Evolutionary conservation across 1,140 invertebrate genomes (phyloP), one percentile per base, ranked within the genome.

Genomic region (Maconellicoccus hirsutus): DNA sequence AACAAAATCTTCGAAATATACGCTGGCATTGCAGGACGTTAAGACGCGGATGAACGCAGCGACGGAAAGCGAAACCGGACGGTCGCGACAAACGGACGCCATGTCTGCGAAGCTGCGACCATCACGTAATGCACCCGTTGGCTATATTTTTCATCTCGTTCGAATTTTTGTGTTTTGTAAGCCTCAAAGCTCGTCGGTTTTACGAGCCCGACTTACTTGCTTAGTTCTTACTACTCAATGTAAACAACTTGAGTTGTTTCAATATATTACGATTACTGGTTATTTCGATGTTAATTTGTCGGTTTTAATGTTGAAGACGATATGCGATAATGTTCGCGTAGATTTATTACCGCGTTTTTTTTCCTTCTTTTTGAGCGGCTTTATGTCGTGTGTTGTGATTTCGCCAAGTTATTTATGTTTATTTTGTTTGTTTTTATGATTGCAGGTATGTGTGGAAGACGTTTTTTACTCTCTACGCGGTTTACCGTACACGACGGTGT

Each of bases 201-300:
- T n/a, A n/a, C n/a, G n/a, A n/a, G n/a, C n/a, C n/a, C n/a, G n/a
- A n/a, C 29, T 33, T 3, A 3, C 29, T 33, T 33, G 29, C 29
- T 12, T 33, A 6, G 29, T 12, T 33, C 29, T 6, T 3, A 3
- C 29, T 33, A 33, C 33, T 6, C n/a, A 52, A 52, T 52, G 42
- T 52, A 52, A 52, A 52, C 42, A 52, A 52, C 42, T 52, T 52
- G n/a, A 3, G 42, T 52, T 16, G n/a, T 52, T 52, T 52, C 42
- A 52, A 8, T 52, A 16, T 52, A 8, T 16, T 8, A 52, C 2
- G 42, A 16, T 52, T 52, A 6, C 42, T 52, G 42, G n/a, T n/a
- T n/a, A n/a, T 52, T 52, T 52, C n/a, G 42, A n/a, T n/a, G 42
- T 52, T 52, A 52, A 52, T 52, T 52, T 19, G 42, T 52, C n/a